Percentiles rank a stretch among this genome's conserved stretches.
These are phyloP conservation scores for Arvicanthis niloticus DNA, from an alignment of 2,113 vertebrate genomes.

Conservation along the genomic window DNA sequence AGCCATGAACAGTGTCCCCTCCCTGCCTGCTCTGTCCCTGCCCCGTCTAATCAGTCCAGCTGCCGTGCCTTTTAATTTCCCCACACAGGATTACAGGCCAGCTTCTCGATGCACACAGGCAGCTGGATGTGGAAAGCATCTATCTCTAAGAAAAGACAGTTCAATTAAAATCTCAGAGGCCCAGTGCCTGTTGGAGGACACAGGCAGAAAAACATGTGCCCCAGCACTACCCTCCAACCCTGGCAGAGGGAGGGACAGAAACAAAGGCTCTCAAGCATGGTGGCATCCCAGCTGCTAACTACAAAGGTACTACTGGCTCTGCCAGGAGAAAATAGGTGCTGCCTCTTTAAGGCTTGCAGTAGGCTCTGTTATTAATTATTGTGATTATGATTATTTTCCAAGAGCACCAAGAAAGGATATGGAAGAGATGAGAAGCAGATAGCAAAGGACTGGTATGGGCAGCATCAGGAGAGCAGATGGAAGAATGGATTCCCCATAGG, in stretches of 20 bases:
- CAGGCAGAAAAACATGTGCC: slow-evolving; percentile 61
- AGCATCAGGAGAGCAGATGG: neutral
- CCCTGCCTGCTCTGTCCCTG: neutral
- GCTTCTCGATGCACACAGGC: slow-evolving; percentile 37
- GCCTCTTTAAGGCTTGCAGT: slow-evolving; percentile 69
- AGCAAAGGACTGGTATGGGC: neutral
- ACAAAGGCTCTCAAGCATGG: slow-evolving; percentile 72
- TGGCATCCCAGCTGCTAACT: neutral
- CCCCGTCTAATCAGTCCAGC: slow-evolving; percentile 65
- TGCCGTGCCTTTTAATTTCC: slow-evolving; percentile 60
- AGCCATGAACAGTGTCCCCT: neutral
- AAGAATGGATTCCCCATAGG: neutral
- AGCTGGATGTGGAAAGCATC: slow-evolving; percentile 66
- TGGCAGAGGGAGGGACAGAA: slow-evolving; percentile 48
- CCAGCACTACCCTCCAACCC: slow-evolving; percentile 58
- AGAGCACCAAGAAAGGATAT: slow-evolving; percentile 71
- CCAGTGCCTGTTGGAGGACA: slow-evolving; percentile 39
- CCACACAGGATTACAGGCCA: slow-evolving; percentile 13
- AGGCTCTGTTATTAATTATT: slow-evolving; percentile 83
- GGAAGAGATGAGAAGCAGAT: slow-evolving; percentile 16
- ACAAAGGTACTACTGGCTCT: neutral
- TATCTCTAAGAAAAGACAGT: slow-evolving; percentile 75
- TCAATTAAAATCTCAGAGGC: slow-evolving; percentile 76
- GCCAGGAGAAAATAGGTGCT: slow-evolving; percentile 65
- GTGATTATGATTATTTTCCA: slow-evolving; percentile 81